A percentile compares a stretch with the other conserved stretches of the same genome.
Conservation (phyloP, 35 echinoderm and acorn worm genomes). For the Patiria miniata region DNA sequence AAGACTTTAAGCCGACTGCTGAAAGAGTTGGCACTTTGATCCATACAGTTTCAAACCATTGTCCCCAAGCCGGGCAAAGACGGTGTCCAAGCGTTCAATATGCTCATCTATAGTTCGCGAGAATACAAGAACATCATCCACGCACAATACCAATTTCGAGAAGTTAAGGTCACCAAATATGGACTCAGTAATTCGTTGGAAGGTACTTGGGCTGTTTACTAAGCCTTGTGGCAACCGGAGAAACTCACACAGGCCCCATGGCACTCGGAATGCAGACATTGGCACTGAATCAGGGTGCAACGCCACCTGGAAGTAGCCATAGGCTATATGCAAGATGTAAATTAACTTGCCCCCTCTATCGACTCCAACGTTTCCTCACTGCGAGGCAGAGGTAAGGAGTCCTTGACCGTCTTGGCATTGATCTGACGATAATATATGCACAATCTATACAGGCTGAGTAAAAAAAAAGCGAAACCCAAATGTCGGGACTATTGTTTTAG, state of each 20-base stretch:
- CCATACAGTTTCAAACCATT: constrained; percentile 61
- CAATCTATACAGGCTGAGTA: too few relatives aligned
- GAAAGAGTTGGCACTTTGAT: constrained; percentile 46
- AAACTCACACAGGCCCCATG: constrained; percentile 1
- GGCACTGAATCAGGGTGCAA: neutral
- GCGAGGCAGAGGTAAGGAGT: constrained; percentile 15
- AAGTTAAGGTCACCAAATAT: constrained; percentile 32
- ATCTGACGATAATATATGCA: constrained; percentile 32
- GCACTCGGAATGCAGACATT: constrained; percentile 11
- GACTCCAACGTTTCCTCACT: constrained; percentile 20
- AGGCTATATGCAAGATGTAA: neutral
- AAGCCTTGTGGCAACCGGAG: too few relatives aligned
- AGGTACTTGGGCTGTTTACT: too few relatives aligned
- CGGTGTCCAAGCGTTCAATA: constrained; percentile 1
- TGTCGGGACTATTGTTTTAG: too few relatives aligned
- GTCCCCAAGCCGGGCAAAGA: constrained; percentile 28
- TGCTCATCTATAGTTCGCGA: constrained; percentile 29
- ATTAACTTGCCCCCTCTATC: constrained; percentile 7
- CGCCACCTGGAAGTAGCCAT: constrained; percentile 21
- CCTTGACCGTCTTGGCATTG: constrained; percentile 27
- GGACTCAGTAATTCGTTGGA: constrained; percentile 32
- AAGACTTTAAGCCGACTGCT: constrained; percentile 20
- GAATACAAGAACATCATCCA: constrained; percentile 52
- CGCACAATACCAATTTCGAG: neutral
- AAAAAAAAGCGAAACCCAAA: too few relatives aligned